Base-by-base conservation (phyloP, 1,140 invertebrate species). In the Achroia grisella region DNA sequence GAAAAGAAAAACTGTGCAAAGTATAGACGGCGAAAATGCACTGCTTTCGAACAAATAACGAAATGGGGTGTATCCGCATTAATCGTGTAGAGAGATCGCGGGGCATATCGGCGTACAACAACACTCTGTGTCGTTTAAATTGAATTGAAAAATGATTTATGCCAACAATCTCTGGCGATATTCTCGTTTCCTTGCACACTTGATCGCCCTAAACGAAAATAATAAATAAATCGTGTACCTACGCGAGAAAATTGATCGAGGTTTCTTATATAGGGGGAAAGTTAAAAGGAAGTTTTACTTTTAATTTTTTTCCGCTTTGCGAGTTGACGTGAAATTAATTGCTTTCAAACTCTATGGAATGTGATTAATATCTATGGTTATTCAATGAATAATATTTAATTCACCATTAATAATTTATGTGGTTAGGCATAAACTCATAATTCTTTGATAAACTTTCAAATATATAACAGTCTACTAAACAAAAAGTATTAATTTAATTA, bases 91-190 rank as follows among this genome's bases (percentile, higher is more conserved):
- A 45, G 37, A 10, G 31, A 29, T 32, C 46, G 34, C 49, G 34
- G 50, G 40, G 27, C 47, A 54, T 56, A 63, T 58, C 56, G 60
- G 37, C 14, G 58, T 65, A 77, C 71, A 74, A 75, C 71, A 71
- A 65, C 68, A 61, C 57, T 49, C 48, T 64, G 59, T 71, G 66
- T 70, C 69, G 63, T 67, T 75, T 70, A 77, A 75, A 77, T 80
- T 71, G 63, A 75, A 77, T 77, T 75, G 72, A 69, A 77, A 75
- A 73, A 71, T 73, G 66, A 79, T 79, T 79, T 71, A 73, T 65
- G 60, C 57, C 54, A 63, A 74, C 75, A 79, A 74, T 76, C 60
- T 65, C 57, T 66, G 63, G 48, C 64, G 56, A 65, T 63, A 61
- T 63, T 67, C 45, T 52, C 47, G 44, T 54, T 67, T 62, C 65